Conservation (phyloP, 2,888 invertebrate genomes). For the Auanema freiburgensis region DNA sequence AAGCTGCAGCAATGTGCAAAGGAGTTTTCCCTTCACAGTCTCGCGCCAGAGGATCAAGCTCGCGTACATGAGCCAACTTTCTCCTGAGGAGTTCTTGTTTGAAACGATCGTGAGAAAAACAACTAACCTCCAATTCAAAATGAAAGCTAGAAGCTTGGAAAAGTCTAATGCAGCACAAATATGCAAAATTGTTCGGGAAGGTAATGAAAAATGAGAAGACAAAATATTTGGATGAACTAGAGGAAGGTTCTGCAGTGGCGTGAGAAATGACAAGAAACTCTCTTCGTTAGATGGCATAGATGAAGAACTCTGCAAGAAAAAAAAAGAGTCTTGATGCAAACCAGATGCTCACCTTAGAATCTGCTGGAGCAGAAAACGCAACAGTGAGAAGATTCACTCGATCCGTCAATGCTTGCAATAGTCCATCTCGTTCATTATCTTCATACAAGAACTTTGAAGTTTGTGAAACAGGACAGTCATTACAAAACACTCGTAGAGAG, state of each 20-base stretch:
- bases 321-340: not conserved
- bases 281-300: not conserved
- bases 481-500: slow-evolving; percentile 68
- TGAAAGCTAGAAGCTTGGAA: slow-evolving; percentile 74
- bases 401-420: slow-evolving; percentile 22
- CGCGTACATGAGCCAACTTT: slow-evolving; percentile 80
- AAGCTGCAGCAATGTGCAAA: slow-evolving; percentile 67
- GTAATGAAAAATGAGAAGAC: slow-evolving; percentile 13
- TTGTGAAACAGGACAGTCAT: slow-evolving; percentile 44
- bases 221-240: slow-evolving; percentile 22
- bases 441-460: slow-evolving; percentile 15
- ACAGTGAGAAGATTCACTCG: slow-evolving; percentile 23
- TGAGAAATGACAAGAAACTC: not conserved
- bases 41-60: slow-evolving; percentile 86
- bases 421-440: slow-evolving; percentile 4
- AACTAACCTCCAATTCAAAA: slow-evolving; percentile 11
- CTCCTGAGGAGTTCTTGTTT: no score
- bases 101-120: no score
- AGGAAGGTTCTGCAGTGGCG: slow-evolving; percentile 13
- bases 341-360: slow-evolving; percentile 1
- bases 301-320: not conserved
- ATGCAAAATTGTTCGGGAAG: slow-evolving; percentile 73
- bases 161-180: slow-evolving; percentile 88
- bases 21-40: slow-evolving; percentile 89
- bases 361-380: slow-evolving; percentile 17